These are phyloP conservation scores for Myotis vivesi DNA, from an alignment of 2,797 vertebrate genomes.

Conservation along the genomic window DNA sequence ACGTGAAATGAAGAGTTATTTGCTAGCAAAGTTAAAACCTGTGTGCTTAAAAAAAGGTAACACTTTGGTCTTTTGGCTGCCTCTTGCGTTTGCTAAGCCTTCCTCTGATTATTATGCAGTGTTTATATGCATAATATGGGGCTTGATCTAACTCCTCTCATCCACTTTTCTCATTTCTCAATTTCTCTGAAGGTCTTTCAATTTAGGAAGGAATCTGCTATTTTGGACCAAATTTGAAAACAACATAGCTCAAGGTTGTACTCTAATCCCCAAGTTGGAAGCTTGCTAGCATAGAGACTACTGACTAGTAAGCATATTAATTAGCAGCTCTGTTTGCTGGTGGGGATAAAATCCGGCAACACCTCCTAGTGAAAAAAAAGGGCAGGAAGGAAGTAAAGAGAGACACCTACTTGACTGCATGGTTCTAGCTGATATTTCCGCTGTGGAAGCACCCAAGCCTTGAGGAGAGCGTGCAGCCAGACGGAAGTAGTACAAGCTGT, in stretches of 20 bases:
- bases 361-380: background rate
- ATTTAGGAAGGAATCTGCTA: background rate
- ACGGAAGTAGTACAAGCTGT: slow-evolving; percentile 96
- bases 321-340: background rate
- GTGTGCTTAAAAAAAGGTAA: background rate
- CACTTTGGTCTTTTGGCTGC: background rate
- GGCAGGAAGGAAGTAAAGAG: slow-evolving; percentile 83
- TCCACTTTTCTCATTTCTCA: background rate
- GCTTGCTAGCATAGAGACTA: background rate
- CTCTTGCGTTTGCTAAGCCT: background rate
- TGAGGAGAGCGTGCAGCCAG: slow-evolving; percentile 96
- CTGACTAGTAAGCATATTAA: background rate
- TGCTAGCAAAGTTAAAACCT: background rate
- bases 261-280: background rate
- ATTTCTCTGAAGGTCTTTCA: background rate
- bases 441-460: slow-evolving; percentile 95
- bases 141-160: background rate
- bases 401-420: slow-evolving; percentile 99
- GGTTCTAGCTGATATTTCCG: slow-evolving; percentile 97
- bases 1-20: background rate
- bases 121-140: background rate
- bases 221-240: background rate
- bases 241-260: background rate
- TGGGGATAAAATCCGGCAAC: background rate
- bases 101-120: background rate